A percentile compares a stretch with the other conserved stretches of the same genome.
These are phyloP conservation scores for Hypanus sabinus DNA, from an alignment of 2,113 vertebrate genomes.

Conservation along the genomic window DNA sequence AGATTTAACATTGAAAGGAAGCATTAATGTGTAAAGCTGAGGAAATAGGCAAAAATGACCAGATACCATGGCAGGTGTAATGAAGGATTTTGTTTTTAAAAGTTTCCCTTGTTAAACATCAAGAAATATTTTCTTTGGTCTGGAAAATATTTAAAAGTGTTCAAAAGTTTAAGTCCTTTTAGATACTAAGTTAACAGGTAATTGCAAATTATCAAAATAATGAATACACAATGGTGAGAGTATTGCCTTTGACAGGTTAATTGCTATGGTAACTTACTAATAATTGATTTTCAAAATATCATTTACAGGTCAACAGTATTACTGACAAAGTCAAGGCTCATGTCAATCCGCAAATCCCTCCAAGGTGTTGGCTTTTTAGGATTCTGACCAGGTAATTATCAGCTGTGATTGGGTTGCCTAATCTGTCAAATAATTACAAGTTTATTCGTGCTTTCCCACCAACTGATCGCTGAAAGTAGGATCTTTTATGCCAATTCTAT, in stretches of 20 bases:
- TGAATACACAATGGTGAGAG: too few species aligned
- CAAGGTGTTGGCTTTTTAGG: too few species aligned
- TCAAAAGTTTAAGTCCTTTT: not conserved
- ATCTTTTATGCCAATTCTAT: too few species aligned
- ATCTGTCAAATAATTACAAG: not conserved
- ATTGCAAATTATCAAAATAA: not conserved
- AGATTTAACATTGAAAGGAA: too few species aligned
- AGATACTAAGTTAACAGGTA: not conserved
- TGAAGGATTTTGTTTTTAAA: not conserved
- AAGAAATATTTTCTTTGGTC: not conserved
- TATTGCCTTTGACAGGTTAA: not conserved
- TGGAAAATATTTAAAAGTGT: not conserved
- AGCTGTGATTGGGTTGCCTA: not conserved
- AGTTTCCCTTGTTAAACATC: not conserved
- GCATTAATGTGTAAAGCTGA: too few species aligned
- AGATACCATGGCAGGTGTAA: too few species aligned
- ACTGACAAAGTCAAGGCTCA: too few species aligned
- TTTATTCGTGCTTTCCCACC: not conserved
- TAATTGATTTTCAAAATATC: not conserved
- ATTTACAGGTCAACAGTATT: too few species aligned
- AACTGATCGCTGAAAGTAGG: not conserved
- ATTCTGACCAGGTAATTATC: too few species aligned
- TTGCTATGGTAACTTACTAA: not conserved
- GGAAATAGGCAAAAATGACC: not conserved
- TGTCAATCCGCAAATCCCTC: too few species aligned